Base-by-base conservation (phyloP, 2,888 invertebrate genomes). In the Melangyna quadrimaculata region DNA sequence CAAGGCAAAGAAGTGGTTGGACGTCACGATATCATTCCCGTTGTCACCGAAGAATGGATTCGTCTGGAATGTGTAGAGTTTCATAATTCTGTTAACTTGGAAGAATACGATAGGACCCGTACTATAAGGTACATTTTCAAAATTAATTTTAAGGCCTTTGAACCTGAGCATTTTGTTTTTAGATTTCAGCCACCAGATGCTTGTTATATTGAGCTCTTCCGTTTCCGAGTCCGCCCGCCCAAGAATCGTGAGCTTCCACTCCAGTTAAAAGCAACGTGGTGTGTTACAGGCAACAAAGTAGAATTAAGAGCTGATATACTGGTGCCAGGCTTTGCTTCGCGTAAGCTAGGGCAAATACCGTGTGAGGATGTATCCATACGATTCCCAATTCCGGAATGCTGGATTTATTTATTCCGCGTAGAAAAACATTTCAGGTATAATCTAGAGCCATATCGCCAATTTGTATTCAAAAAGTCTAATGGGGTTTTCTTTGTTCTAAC, bases 1-100 rank as follows among this genome's bases (percentile, higher is more conserved):
- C 98, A 98, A 92, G 99, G 99, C n/a, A 96, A 96, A 92, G 99
- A 99, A 94, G 98, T 99, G 70, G 99, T 99, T 1, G 98, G 99
- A 0, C 94, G 99, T 4, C 98, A 99, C 92, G 99, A 99, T 93
- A 99, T 99, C 91, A 98, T 99, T 91, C 99, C 99, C 24, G 98
- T 98, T 19, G 97, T 97, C 84, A 99, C 99, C 0, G 99, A 99
- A 93, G 98, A 99, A 93, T 99, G 99, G 99, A 99, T 99, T 90
- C 95, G 98, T 48, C 94, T 99, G 72, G 99, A 99, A 93, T 95
- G 95, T 63, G 95, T 97, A 0, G 98, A 99, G 92, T 98, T 99
- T 92, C 99, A 99, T 93, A 95, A 96, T 72, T 97, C 97, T 91
- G 97, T 99, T 67, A 97, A 98, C 90, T 96, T 96, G 89, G 96